Conservation (phyloP, 1,140 invertebrate species). For the Microplitis mediator region DNA sequence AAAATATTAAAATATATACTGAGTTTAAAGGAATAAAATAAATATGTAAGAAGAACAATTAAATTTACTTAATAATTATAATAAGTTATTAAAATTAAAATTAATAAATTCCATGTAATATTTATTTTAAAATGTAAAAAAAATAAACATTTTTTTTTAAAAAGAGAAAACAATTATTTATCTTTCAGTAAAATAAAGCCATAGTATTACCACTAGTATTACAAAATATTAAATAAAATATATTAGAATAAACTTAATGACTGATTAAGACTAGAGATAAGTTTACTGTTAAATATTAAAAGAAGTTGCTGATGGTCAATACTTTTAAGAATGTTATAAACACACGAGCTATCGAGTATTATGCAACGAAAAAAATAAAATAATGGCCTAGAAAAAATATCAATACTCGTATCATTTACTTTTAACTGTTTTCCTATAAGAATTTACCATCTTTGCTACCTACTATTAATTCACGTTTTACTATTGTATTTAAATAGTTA, state of each 20-base stretch:
- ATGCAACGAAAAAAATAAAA: neutral
- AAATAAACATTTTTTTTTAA: too few species aligned
- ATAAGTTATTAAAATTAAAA: too few species aligned
- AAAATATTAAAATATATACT: neutral
- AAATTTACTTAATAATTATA: too few species aligned
- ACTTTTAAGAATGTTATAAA: neutral
- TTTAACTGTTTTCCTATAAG: neutral
- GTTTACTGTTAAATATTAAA: neutral
- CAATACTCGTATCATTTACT: slow-evolving; percentile 8
- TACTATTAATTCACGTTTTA: neutral
- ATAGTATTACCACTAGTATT: too few species aligned
- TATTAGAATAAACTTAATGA: too few species aligned
- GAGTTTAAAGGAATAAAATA: neutral
- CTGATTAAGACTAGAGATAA: too few species aligned
- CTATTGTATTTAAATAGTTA: neutral
- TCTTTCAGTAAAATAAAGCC: too few species aligned
- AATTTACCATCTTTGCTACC: neutral
- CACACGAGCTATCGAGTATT: neutral
- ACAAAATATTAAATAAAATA: too few species aligned
- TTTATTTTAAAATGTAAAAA: too few species aligned
- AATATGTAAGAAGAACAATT: too few species aligned
- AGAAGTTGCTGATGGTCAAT: neutral
- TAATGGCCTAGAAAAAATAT: slow-evolving; percentile 2
- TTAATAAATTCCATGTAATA: too few species aligned
- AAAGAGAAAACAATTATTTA: too few species aligned